These are phyloP conservation scores for Leucopsar rothschildi DNA, from an alignment of 2,113 vertebrate species.

Conservation along the genomic window DNA sequence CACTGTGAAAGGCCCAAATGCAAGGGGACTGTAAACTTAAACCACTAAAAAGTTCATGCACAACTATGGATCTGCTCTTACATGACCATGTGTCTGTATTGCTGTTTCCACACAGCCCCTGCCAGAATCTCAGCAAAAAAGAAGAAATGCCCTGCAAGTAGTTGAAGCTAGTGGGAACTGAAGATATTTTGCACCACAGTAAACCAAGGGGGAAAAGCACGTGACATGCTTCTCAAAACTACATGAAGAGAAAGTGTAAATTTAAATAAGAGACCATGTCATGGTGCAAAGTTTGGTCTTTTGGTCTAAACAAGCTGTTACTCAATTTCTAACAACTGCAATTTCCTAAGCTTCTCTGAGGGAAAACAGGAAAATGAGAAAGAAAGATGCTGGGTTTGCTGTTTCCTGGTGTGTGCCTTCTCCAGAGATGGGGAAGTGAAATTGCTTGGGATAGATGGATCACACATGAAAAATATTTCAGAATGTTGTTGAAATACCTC, in stretches of 20 bases:
- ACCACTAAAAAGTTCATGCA: neutral
- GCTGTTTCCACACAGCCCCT: neutral
- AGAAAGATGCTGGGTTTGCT: neutral
- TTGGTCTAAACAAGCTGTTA: neutral
- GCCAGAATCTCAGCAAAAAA: neutral
- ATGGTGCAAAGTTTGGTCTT: neutral
- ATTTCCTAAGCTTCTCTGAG: neutral
- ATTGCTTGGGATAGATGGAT: neutral
- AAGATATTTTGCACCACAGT: neutral
- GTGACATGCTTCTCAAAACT: neutral
- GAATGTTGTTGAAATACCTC: neutral
- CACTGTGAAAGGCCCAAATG: neutral
- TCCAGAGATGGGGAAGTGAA: slow-evolving; percentile 13
- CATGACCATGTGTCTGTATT: neutral
- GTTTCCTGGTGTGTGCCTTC: neutral
- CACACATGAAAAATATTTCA: neutral
- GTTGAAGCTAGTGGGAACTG: neutral
- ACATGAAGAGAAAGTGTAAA: neutral
- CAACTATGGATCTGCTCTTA: neutral
- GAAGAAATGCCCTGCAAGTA: neutral
- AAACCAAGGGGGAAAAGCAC: neutral
- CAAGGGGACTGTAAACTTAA: neutral
- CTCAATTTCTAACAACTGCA: neutral
- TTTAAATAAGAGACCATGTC: neutral
- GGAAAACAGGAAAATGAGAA: neutral